Percentiles rank a stretch among this genome's conserved stretches.
Conservation (phyloP, 1,140 invertebrate species). For the Vollenhovia emeryi region DNA sequence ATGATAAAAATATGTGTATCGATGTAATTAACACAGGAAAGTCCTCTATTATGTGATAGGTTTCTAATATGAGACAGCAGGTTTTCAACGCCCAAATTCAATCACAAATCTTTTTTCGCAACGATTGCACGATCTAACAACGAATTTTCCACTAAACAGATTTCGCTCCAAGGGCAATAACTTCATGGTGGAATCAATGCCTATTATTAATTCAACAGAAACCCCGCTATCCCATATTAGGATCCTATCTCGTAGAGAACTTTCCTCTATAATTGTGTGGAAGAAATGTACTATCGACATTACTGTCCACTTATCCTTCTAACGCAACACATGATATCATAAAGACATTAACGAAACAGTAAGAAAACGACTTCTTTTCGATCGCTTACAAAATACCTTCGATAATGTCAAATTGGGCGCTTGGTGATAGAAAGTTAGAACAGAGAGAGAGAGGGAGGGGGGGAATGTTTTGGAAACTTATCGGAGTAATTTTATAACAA, state of each 20-base stretch:
- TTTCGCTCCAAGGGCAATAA: too few species aligned
- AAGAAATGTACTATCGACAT: not conserved
- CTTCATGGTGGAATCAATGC: too few species aligned
- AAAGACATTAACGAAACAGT: not conserved
- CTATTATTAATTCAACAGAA: too few species aligned
- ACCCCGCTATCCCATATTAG: too few species aligned
- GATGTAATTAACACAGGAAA: not conserved
- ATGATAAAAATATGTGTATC: not conserved
- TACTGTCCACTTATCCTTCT: not conserved
- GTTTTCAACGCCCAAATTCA: too few species aligned
- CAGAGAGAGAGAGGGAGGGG: not conserved
- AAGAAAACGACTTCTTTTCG: not conserved
- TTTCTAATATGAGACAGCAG: too few species aligned
- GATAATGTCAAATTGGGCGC: slow-evolving; percentile 3
- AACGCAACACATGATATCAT: not conserved
- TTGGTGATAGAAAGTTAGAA: not conserved
- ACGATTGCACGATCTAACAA: too few species aligned
- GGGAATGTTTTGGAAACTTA: slow-evolving; percentile 44
- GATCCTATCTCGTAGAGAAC: too few species aligned
- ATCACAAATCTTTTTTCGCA: too few species aligned
- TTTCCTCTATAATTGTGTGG: too few species aligned
- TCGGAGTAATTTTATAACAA: slow-evolving; percentile 43
- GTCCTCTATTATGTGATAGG: too few species aligned
- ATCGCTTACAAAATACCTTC: slow-evolving; percentile 6
- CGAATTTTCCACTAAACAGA: too few species aligned